Evolutionary conservation across 2,888 invertebrate genomes (phyloP), one percentile per base, ranked within the genome.

Genomic region (Zhuqinia jingwanae): DNA sequence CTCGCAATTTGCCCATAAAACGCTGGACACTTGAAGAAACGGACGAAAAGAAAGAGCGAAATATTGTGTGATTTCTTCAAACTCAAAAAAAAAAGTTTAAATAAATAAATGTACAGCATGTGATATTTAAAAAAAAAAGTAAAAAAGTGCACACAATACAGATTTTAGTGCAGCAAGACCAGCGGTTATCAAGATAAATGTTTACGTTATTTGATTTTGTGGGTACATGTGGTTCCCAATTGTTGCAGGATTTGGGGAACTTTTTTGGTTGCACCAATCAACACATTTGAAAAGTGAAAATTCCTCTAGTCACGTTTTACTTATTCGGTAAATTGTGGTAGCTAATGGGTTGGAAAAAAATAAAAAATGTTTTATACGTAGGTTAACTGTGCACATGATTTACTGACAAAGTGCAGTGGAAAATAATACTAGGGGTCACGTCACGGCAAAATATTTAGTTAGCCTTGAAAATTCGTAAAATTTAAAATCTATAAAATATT

Each of bases 1-100:
- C 78, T 63, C 78, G 27, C 1, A 77, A 45, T 78, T 78, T 42
- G 25, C 47, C 75, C 45, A 47, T 6, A 58, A 56, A 36, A 73
- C 60, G 2, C 47, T 63, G 78, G 63, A 63, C 45, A 78, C 10
- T 45, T 17, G 42, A 27, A 56, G 56, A n/a, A 53, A 42, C 8
- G 13, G 15, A 17, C 20, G 20, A 11, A 42, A 10, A 63, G 30
- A n/a, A n/a, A n/a, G n/a, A n/a, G n/a, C n/a, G n/a, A n/a, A 36
- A 36, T 36, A 8, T 36, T 36, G 36, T 36, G 36, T 6, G 36
- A 36, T n/a, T n/a, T n/a, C n/a, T n/a, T n/a, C n/a, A n/a, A n/a
- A 36, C 8, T 36, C 8, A 36, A 36, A 36, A 6, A 8, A 8
- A 36, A 36, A 36, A 36, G 36, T 36, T 36, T 36, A 36, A 36